phyloP scores from a whole-genome alignment of 2,797 vertebrate genomes.

The Salmo trutta region DNA sequence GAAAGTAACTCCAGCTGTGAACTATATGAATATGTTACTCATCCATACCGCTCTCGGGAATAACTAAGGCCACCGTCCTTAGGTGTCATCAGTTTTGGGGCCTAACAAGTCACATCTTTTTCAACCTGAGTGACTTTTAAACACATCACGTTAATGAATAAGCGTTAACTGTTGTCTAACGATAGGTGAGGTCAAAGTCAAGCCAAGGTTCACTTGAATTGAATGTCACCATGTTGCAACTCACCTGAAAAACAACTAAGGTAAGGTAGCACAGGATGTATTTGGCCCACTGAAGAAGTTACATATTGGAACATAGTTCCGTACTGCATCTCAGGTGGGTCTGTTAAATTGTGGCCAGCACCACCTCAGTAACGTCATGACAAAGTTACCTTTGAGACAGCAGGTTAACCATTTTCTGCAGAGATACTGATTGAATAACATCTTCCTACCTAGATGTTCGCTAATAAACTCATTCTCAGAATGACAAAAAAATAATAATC shows the following conservation, averaged over 20 bases:
- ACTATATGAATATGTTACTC: neutral
- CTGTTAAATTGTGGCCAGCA: constrained; percentile 61
- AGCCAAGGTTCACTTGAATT: constrained; percentile 32
- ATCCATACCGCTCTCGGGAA: neutral
- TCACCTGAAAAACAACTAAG: constrained; percentile 41
- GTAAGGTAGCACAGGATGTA: neutral
- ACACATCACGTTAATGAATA: constrained; percentile 63
- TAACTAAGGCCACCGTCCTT: neutral
- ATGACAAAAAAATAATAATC: neutral
- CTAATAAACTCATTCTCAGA: neutral
- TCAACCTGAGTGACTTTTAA: constrained; percentile 53
- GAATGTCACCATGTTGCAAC: constrained; percentile 56
- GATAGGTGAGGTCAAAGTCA: constrained; percentile 47
- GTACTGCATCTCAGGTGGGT: constrained; percentile 52
- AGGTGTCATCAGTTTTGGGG: constrained; percentile 17
- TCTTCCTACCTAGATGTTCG: neutral
- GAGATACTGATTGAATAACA: neutral
- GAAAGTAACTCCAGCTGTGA: neutral
- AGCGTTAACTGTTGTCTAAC: constrained; percentile 58
- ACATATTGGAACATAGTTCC: constrained; percentile 41
- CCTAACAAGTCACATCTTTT: constrained; percentile 24
- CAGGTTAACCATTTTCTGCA: constrained; percentile 16
- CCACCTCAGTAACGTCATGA: constrained; percentile 58
- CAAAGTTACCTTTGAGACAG: constrained; percentile 56
- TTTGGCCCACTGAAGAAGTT: constrained; percentile 38